Evolutionary conservation across 2,113 vertebrate genomes (phyloP), one percentile per base, ranked within the genome.

Genomic region (Sisor rabdophorus): DNA sequence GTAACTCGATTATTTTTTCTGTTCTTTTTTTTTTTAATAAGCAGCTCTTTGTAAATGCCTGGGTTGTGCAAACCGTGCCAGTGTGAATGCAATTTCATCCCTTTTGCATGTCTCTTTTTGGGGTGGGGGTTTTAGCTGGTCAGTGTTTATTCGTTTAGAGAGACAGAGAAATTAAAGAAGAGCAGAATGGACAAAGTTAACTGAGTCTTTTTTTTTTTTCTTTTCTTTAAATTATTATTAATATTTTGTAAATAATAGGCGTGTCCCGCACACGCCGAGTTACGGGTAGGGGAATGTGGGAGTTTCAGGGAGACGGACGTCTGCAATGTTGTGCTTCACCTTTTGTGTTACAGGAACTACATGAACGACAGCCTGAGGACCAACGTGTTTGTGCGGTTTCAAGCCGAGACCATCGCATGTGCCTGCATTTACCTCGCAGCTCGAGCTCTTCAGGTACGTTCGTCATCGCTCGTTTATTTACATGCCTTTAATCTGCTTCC

Each of bases 341-440:
- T 79, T 87, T 75, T 88, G 85, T 69, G 84, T 86, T 86, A 59
- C 79, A 99, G 97, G 98, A 98, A 99, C 91, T 99, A 99, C 86
- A 99, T 99, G 96, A 99, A 99, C 32, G 98, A 99, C 87, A 94
- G 91, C 83, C 93, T 99, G 78, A 91, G 98, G 84, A 99, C 96
- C 12, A 98, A 96, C 26, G 96, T 98, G 70, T 99, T 99, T 83
- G 98, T 99, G 86, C 92, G 95, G 83, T 99, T 98, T 87, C 95
- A 98, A 88, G 94, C 95, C 10, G 98, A 99, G 89, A 98, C 97
- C 0, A 96, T 99, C 67, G 98, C 98, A 0, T 99, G 97, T 86
- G 98, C 98, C 86, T 99, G 98, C 85, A 99, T 99, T 86, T 99
- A 94, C 86, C 96, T 99, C 0, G 96, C 98, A 82, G 96, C 98